Base-by-base conservation (phyloP, 2,113 vertebrate species). In the Chrysemys picta region DNA sequence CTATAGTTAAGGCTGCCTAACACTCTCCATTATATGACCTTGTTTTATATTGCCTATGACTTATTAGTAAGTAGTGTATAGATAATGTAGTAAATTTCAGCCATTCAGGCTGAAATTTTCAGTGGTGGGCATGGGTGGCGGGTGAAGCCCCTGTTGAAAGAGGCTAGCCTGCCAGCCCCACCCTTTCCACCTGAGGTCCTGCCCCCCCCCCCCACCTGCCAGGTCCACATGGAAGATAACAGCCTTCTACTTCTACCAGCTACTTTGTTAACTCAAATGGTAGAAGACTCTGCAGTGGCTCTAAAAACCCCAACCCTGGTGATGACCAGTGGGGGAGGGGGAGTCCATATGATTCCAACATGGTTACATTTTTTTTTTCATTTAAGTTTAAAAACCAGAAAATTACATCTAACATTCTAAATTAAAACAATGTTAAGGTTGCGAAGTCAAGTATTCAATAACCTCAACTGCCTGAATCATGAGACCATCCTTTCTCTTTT, bases 61-160 rank as follows among this genome's bases (percentile, higher is more conserved):
- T 85, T 42, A 42, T 42, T 42, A 42, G 42, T 42, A 42, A 42
- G 42, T 42, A 42, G 42, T 42, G 42, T 42, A 42, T 42, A 42
- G 42, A 42, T 42, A 42, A 42, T 42, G 42, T 42, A 42, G 42
- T 42, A 42, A 42, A 42, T 42, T 42, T 42, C 42, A 42, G 42
- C 42, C 42, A 42, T 91, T 95, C 76, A 89, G 96, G 94, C 92
- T 96, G 92, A 93, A 93, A 89, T 91, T 95, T 96, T 97, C 96
- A 92, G 80, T 79, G 75, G 91, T 92, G 85, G 57, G 19, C 53
- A 22, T 54, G 53, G 3, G 53, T 54, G 53, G 53, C 3, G 53
- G 53, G 19, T 54, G 53, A 54, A 54, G 21, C 19, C 17, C 6
- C 52, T 19, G 17, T 53, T 53, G 6, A 2, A 19, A 19, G 19